Evolutionary conservation across 2,113 vertebrate species (phyloP).

Genomic region (Girardinichthys multiradiatus): DNA sequence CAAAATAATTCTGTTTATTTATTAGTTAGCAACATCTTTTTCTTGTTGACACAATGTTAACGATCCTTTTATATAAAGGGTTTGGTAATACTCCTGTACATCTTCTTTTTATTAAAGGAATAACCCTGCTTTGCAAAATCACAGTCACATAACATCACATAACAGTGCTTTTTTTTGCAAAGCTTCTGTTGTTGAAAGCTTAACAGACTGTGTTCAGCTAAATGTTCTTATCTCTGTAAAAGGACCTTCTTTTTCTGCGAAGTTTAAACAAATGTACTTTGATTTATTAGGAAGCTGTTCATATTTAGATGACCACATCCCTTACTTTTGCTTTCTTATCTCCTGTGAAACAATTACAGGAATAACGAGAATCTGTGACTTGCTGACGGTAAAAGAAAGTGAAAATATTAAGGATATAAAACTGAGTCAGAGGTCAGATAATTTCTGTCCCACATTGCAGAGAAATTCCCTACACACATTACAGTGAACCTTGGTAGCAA

Average conservation of each 20-base stretch:
- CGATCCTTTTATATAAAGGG: neutral
- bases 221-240: constrained; percentile 2
- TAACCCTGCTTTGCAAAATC: neutral
- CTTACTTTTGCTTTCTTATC: constrained; percentile 68
- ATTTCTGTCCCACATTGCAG: neutral
- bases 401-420: constrained; percentile 40
- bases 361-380: constrained; percentile 48
- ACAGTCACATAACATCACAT: constrained; percentile 17
- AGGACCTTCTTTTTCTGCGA: constrained; percentile 6
- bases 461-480: neutral
- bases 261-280: constrained; percentile 34
- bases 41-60: no score
- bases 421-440: constrained; percentile 20
- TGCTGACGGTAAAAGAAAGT: constrained; percentile 56
- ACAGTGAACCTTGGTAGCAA: constrained; percentile 1
- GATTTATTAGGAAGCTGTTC: constrained; percentile 47
- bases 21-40: neutral
- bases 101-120: neutral
- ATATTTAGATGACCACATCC: constrained; percentile 54
- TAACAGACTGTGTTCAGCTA: constrained; percentile 5
- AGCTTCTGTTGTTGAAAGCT: neutral
- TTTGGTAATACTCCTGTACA: constrained; percentile 1
- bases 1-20: constrained; percentile 11
- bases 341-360: constrained; percentile 70
- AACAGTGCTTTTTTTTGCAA: constrained; percentile 24